Evolutionary conservation across 2,888 invertebrate genomes (phyloP).

Genomic region (Diarsia brunnea): DNA sequence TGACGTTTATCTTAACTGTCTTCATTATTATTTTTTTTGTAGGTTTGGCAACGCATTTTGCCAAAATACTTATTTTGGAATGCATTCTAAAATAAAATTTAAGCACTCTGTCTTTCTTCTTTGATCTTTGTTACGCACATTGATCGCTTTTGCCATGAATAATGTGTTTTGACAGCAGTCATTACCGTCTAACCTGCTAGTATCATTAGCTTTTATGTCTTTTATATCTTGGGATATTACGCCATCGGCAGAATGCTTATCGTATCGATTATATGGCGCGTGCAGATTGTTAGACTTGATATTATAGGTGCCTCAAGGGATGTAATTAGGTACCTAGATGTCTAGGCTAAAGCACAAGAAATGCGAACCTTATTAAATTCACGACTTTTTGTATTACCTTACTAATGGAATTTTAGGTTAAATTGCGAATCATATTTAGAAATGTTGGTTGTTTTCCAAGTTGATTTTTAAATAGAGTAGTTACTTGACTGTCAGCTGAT

Average conservation of each 20-base stretch:
- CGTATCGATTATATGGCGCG: conserved; percentile 33
- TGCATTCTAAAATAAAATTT: conserved; percentile 22
- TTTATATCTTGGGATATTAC: conserved; percentile 59
- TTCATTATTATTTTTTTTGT: too few relatives aligned
- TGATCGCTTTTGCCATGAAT: conserved; percentile 70
- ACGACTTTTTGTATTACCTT: neutral
- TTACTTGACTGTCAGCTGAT: neutral
- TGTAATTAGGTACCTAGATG: conserved; percentile 28
- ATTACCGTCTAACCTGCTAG: conserved; percentile 75
- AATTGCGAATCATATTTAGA: too few relatives aligned
- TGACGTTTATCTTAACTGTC: too few relatives aligned
- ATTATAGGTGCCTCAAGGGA: conserved; percentile 27
- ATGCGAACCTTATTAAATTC: conserved; percentile 4
- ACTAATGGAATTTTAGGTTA: neutral
- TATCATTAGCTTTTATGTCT: conserved; percentile 74
- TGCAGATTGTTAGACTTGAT: conserved; percentile 32
- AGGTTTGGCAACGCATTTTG: too few relatives aligned
- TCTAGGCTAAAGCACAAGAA: conserved; percentile 20
- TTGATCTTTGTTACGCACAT: conserved; percentile 59
- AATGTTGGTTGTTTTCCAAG: neutral
- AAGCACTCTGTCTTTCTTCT: conserved; percentile 24
- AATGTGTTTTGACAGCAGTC: conserved; percentile 78
- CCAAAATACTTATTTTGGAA: neutral
- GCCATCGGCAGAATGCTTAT: conserved; percentile 50
- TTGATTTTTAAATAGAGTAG: neutral